Percentiles rank a stretch among this genome's conserved stretches.
Evolutionary conservation across 2,888 invertebrate genomes (phyloP).

Genomic region (Tipula helvola): DNA sequence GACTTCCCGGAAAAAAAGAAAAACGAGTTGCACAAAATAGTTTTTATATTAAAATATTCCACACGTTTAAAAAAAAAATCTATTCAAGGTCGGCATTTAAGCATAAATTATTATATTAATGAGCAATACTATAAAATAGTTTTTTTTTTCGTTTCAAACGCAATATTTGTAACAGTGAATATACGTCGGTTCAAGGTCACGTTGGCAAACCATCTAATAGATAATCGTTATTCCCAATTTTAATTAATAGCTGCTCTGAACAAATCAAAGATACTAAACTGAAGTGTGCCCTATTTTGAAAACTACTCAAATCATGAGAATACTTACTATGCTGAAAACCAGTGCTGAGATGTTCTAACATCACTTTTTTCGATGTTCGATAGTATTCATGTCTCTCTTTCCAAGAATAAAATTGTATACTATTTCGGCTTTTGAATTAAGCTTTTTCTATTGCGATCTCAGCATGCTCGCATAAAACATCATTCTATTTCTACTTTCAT

Average conservation of each 20-base stretch:
- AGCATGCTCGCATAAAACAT: too few species aligned
- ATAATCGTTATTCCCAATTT: too few species aligned
- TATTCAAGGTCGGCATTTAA: background rate
- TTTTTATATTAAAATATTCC: background rate
- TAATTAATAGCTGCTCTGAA: too few species aligned
- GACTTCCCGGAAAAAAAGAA: background rate
- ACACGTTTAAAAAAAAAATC: background rate
- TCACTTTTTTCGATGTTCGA: too few species aligned
- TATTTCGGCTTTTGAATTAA: too few species aligned
- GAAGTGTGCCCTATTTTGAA: background rate
- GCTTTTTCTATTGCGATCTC: too few species aligned
- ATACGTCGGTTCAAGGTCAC: too few species aligned
- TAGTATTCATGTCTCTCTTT: too few species aligned
- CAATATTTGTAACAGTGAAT: background rate
- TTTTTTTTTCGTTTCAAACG: background rate
- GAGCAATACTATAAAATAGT: background rate
- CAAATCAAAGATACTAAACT: background rate
- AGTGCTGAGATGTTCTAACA: too few species aligned
- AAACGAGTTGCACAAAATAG: background rate
- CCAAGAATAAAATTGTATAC: too few species aligned
- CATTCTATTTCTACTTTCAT: too few species aligned
- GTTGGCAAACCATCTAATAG: too few species aligned
- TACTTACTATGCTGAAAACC: background rate
- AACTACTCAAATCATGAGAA: background rate
- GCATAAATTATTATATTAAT: background rate